Conservation (phyloP, 2,888 invertebrate genomes). For the Yponomeuta malinellus region DNA sequence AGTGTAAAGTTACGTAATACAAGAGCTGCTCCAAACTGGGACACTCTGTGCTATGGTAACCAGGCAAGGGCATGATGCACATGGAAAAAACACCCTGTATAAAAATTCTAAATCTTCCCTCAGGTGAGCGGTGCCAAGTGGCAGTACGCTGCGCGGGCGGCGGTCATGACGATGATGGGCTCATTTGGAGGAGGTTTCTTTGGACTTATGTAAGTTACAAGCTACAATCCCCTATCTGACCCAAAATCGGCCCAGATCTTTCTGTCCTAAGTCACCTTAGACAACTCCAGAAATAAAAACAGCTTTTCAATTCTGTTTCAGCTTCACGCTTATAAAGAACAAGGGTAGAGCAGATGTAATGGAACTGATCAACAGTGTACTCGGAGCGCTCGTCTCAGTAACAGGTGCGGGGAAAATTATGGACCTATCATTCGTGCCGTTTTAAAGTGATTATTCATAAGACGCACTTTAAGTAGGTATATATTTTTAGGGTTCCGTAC, state of each 20-base stretch:
- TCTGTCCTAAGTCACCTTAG: too few relatives aligned
- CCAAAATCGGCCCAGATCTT: too few relatives aligned
- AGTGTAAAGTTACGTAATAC: too few relatives aligned
- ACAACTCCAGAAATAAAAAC: neutral
- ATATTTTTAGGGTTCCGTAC: too few relatives aligned
- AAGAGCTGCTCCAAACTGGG: too few relatives aligned
- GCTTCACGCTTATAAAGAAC: conserved; percentile 79
- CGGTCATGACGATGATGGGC: conserved; percentile 92
- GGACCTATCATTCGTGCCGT: too few relatives aligned
- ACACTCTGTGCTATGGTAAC: too few relatives aligned
- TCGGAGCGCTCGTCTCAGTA: conserved; percentile 90
- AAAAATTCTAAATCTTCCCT: conserved; percentile 13
- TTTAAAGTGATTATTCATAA: too few relatives aligned
- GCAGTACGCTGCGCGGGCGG: conserved; percentile 93
- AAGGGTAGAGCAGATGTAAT: conserved; percentile 87
- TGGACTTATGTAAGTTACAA: conserved; percentile 71
- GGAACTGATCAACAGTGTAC: conserved; percentile 90
- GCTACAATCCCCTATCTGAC: too few relatives aligned
- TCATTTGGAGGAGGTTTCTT: conserved; percentile 92
- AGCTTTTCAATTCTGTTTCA: conserved; percentile 31
- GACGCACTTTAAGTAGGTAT: too few relatives aligned
- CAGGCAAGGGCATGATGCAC: too few relatives aligned
- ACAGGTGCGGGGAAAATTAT: conserved; percentile 74
- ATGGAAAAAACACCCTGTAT: too few relatives aligned
- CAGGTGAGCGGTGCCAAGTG: conserved; percentile 87